These are phyloP conservation scores for Malurus cyaneus DNA, from an alignment of 2,113 vertebrate genomes.

Conservation along the genomic window DNA sequence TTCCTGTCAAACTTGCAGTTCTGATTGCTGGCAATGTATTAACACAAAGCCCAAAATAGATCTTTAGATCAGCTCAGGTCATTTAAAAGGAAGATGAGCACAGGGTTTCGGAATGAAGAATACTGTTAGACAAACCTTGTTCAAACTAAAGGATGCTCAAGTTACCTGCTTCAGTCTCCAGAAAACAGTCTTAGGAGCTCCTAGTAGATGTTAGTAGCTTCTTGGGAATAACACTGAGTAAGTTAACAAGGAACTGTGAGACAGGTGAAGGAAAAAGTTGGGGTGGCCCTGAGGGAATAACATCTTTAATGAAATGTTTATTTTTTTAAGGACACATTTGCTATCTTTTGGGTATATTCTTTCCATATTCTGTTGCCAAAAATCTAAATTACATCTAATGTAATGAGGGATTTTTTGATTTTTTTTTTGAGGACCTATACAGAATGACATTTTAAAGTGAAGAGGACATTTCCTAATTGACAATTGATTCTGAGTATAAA, in stretches of 20 bases:
- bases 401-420: not conserved
- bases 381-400: not conserved
- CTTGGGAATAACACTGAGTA: not conserved
- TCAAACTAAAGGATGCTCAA: not conserved
- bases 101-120: not conserved
- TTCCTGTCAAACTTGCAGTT: not conserved
- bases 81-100: not conserved
- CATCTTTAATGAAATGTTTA: not conserved
- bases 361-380: not conserved
- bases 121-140: not conserved
- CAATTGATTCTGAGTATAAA: not conserved
- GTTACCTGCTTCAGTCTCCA: not conserved
- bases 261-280: not conserved
- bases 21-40: not conserved
- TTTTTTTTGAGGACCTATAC: not conserved
- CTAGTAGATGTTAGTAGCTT: not conserved
- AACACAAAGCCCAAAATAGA: not conserved
- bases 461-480: not conserved
- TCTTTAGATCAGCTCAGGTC: not conserved
- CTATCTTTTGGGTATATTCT: not conserved
- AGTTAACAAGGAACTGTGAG: not conserved
- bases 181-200: not conserved
- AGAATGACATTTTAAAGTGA: not conserved
- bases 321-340: not conserved
- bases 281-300: not conserved